Percentiles rank a stretch among this genome's conserved stretches.
phyloP scores from a whole-genome alignment of 1,140 invertebrate species.

The Dendrolimus punctatus region DNA sequence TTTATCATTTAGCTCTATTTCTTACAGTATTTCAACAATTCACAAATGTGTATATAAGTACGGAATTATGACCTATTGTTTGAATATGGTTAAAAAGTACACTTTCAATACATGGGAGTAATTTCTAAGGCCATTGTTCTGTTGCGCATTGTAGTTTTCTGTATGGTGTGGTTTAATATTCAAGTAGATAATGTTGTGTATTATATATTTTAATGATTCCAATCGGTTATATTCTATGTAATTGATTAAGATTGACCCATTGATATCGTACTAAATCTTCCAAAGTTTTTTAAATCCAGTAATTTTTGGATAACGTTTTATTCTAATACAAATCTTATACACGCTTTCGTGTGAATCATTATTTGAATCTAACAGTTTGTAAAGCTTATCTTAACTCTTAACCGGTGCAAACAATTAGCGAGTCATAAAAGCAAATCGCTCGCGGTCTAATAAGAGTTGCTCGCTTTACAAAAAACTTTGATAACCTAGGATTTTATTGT shows the following conservation, averaged over 20 bases:
- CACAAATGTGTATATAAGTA: too few species aligned
- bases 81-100: conserved; percentile 25
- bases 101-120: conserved; percentile 26
- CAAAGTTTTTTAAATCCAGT: too few species aligned
- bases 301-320: conserved; percentile 2
- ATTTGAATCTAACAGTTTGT: conserved; percentile 24
- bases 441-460: conserved; percentile 30
- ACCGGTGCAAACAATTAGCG: conserved; percentile 54
- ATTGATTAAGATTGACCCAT: too few species aligned
- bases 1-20: too few species aligned
- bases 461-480: conserved; percentile 28
- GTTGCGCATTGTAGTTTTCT: conserved; percentile 23
- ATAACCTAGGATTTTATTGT: conserved; percentile 13
- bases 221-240: too few species aligned
- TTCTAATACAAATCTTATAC: neutral
- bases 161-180: conserved; percentile 14
- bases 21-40: too few species aligned
- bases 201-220: too few species aligned
- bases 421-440: conserved; percentile 43
- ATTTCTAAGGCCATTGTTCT: conserved; percentile 30
- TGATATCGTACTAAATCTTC: too few species aligned
- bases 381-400: conserved; percentile 55
- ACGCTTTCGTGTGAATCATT: neutral
- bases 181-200: too few species aligned
- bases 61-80: conserved; percentile 15